Evolutionary conservation across 92 coral and sea anemone genomes (phyloP).

Genomic region (Zoanthus gigantus): DNA sequence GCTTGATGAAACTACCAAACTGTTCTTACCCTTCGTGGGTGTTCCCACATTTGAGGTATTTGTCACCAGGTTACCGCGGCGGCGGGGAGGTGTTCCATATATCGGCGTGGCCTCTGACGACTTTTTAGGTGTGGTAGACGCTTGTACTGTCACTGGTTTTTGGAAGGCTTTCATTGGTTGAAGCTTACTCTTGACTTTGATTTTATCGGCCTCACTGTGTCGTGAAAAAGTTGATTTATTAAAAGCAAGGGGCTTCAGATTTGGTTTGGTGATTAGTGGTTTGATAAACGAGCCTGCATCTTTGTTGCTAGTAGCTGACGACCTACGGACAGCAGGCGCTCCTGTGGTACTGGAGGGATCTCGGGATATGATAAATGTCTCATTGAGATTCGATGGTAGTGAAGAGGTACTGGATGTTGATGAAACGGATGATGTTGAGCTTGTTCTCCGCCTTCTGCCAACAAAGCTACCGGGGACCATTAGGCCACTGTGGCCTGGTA

Average conservation of each 20-base stretch:
- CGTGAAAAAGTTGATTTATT: slow-evolving; percentile 67
- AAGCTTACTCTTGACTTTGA: slow-evolving; percentile 58
- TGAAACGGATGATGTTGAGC: slow-evolving; percentile 79
- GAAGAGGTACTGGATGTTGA: slow-evolving; percentile 82
- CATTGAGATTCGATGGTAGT: slow-evolving; percentile 71
- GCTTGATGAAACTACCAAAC: slow-evolving; percentile 16
- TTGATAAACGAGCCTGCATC: slow-evolving; percentile 19
- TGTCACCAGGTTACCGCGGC: slow-evolving; percentile 30
- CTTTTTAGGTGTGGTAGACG: slow-evolving; percentile 20
- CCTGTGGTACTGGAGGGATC: slow-evolving; percentile 42
- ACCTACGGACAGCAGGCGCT: not conserved
- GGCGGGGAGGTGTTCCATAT: slow-evolving; percentile 25
- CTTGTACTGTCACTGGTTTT: slow-evolving; percentile 55
- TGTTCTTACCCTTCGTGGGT: slow-evolving; percentile 18
- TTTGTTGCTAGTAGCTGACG: slow-evolving; percentile 8
- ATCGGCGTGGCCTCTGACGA: slow-evolving; percentile 15
- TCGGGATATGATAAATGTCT: slow-evolving; percentile 66
- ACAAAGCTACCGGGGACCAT: slow-evolving; percentile 68
- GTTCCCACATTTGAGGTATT: slow-evolving; percentile 5
- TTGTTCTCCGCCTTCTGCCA: slow-evolving; percentile 69
- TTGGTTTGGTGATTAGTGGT: slow-evolving; percentile 66
- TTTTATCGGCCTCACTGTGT: slow-evolving; percentile 66
- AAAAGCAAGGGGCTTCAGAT: slow-evolving; percentile 62
- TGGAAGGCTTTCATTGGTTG: slow-evolving; percentile 93
- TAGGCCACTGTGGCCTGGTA: slow-evolving; percentile 68